phyloP scores from a whole-genome alignment of 2,888 invertebrate species.

The Drosophila neoperkinsi region DNA sequence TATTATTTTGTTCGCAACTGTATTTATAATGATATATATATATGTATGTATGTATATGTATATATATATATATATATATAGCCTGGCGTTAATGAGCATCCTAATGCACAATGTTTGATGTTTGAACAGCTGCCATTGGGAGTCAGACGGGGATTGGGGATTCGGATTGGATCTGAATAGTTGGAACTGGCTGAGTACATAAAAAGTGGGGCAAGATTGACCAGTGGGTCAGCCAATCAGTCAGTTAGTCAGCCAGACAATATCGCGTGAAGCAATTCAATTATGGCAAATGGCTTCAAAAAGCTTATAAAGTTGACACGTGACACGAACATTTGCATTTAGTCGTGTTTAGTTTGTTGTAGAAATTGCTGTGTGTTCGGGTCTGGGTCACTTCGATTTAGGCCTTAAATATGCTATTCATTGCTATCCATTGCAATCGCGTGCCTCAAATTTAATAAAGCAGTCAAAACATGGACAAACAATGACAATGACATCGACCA shows the following conservation, averaged over 20 bases:
- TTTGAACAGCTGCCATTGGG: constrained; percentile 71
- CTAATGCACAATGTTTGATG: constrained; percentile 58
- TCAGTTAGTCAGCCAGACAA: constrained; percentile 12
- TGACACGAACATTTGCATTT: constrained; percentile 58
- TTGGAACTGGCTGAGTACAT: constrained; percentile 5
- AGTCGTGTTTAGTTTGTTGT: constrained; percentile 30
- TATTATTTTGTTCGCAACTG: background rate
- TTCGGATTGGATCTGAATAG: background rate
- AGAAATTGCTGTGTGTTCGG: constrained; percentile 11
- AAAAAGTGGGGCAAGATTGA: constrained; percentile 1
- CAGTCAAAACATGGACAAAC: constrained; percentile 65
- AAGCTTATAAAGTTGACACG: constrained; percentile 57
- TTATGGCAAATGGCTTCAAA: constrained; percentile 59
- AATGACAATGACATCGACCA: constrained; percentile 63
- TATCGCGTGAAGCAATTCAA: constrained; percentile 70
- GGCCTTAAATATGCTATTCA: constrained; percentile 16
- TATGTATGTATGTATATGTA: background rate
- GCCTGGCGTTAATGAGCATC: constrained; percentile 50
- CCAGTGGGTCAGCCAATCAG: background rate
- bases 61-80: constrained; percentile 26
- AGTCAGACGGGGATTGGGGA: constrained; percentile 3
- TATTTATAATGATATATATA: background rate
- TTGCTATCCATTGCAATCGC: constrained; percentile 45
- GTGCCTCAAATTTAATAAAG: constrained; percentile 74
- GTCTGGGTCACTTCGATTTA: constrained; percentile 50